These are phyloP conservation scores for Agonopterix heracliana DNA, from an alignment of 2,888 invertebrate genomes.

Conservation along the genomic window DNA sequence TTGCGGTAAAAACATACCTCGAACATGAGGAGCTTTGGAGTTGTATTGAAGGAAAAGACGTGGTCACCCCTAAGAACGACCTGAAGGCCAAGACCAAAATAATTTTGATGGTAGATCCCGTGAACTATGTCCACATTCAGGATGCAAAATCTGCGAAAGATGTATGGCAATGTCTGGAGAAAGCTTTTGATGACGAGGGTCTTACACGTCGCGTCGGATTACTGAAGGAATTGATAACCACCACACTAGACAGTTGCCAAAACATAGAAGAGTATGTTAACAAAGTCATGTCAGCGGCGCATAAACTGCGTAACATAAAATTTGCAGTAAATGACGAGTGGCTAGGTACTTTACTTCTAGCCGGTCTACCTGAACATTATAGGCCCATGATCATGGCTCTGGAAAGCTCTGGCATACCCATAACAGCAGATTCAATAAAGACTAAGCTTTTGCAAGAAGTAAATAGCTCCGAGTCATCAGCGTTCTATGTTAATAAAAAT, in stretches of 20 bases:
- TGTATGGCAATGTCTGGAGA: constrained; percentile 12
- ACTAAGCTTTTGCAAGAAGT: constrained; percentile 8
- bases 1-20: constrained; percentile 16
- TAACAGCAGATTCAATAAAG: constrained; percentile 4
- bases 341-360: constrained; percentile 16
- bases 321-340: constrained; percentile 19
- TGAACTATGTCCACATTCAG: constrained; percentile 17
- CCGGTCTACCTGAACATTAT: constrained; percentile 16
- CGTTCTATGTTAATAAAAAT: not conserved
- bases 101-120: constrained; percentile 14
- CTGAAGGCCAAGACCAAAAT: constrained; percentile 12
- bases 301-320: constrained; percentile 17
- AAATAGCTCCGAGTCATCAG: not conserved
- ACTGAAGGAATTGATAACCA: constrained; percentile 16
- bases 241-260: constrained; percentile 10
- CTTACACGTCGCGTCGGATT: constrained; percentile 5
- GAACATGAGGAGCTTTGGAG: constrained; percentile 20
- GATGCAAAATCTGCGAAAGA: constrained; percentile 12
- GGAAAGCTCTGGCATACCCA: constrained; percentile 4
- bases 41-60: constrained; percentile 1
- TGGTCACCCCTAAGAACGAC: not conserved
- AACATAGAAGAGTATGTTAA: constrained; percentile 18
- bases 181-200: constrained; percentile 19
- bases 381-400: constrained; percentile 9
- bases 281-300: constrained; percentile 16